phyloP scores from a whole-genome alignment of 2,113 vertebrate species.

The Pituophis catenifer region DNA sequence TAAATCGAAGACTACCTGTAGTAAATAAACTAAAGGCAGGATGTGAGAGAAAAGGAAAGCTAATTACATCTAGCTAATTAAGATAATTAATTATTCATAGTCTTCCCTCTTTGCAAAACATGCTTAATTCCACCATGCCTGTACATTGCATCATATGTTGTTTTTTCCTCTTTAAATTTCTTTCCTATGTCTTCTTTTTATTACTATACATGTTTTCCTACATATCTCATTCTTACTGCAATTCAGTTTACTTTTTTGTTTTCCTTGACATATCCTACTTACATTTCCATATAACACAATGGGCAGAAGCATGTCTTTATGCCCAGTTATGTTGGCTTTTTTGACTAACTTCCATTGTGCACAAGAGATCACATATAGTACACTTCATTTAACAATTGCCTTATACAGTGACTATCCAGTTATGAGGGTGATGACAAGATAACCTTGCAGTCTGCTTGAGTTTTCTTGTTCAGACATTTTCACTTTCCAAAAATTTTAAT shows the following conservation, averaged over 20 bases:
- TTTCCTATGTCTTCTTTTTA: not conserved
- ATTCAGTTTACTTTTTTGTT: not conserved
- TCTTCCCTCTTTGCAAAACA: not conserved
- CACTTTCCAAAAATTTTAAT: not conserved
- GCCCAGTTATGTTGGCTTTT: not conserved
- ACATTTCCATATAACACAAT: not conserved
- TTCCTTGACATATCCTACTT: not conserved
- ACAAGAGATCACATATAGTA: not conserved
- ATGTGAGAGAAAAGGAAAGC: not conserved
- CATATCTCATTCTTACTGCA: not conserved
- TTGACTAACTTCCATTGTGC: not conserved
- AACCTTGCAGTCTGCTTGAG: not conserved
- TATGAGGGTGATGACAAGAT: not conserved
- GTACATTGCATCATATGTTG: not conserved
- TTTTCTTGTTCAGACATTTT: not conserved
- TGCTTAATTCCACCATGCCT: not conserved
- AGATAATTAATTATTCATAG: not conserved
- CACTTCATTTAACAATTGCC: not conserved
- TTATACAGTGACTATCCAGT: not conserved
- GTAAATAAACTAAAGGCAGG: not conserved
- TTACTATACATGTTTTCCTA: not conserved
- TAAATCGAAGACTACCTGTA: not conserved
- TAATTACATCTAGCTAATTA: not conserved
- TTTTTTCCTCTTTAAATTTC: not conserved
- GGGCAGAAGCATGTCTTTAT: not conserved